These are phyloP conservation scores for Ashinkailepas kermadecensis DNA, from an alignment of 2,888 invertebrate genomes.

Conservation along the genomic window DNA sequence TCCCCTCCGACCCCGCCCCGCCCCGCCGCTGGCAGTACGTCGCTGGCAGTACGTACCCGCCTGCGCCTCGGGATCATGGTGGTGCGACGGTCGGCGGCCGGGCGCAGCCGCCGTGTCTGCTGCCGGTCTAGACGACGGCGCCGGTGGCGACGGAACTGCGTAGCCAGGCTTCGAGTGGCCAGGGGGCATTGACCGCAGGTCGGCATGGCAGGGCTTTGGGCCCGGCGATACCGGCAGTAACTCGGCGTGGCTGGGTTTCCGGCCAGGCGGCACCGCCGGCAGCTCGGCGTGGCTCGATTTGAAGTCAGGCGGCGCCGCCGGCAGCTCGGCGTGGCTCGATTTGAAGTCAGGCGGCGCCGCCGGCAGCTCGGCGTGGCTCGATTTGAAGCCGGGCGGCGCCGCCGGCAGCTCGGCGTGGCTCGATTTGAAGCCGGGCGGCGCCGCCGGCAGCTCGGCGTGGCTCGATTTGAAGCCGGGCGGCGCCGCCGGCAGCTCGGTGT, in stretches of 20 bases:
- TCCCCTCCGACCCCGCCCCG: background rate
- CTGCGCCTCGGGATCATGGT: background rate
- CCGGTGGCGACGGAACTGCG: too few species aligned
- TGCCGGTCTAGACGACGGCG: too few species aligned
- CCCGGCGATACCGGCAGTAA: too few species aligned
- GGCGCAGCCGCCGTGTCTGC: background rate
- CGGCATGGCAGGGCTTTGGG: too few species aligned
- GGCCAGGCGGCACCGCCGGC: background rate
- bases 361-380: background rate
- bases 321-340: too few species aligned
- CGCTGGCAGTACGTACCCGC: conserved; percentile 6
- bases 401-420: background rate
- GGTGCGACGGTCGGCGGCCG: background rate
- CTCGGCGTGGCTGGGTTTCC: too few species aligned
- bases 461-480: too few species aligned
- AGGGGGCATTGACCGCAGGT: too few species aligned
- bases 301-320: background rate
- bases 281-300: background rate
- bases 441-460: conserved; percentile 45
- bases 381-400: background rate
- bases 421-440: conserved; percentile 44
- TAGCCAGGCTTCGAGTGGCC: too few species aligned
- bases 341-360: too few species aligned
- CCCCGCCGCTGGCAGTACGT: background rate
- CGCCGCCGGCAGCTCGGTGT: background rate